Base-by-base conservation (phyloP, 2,113 vertebrate genomes). In the Tupaia tana region DNA sequence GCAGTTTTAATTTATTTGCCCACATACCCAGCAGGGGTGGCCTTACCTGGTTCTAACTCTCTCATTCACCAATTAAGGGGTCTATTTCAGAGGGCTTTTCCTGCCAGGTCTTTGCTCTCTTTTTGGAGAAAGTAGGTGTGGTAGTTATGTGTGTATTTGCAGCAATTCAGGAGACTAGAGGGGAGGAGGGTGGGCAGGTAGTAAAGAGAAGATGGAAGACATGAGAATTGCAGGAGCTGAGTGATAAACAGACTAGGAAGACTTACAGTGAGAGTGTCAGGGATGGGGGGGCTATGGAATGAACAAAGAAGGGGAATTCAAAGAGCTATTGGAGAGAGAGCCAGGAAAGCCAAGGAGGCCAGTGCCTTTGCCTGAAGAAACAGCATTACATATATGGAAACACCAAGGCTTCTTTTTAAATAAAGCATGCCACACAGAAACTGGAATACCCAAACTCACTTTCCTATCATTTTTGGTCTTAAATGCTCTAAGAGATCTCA, bases 391-490 rank as follows among this genome's bases (percentile, higher is more conserved):
- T 43, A 79, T 90, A 88, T 54, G 84, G 31, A 71, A 77, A 66
- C 43, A 85, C 61, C 61, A 69, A 22, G 24, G 6, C n/a, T 81
- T 63, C 85, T 67, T 67, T 77, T 95, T 25, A 77, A 93, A 79
- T 74, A 66, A 9, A 67, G 63, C 24, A 43, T 83, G 77, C 74
- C 74, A 66, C 31, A 27, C 22, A 94, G 89, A 81, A 66, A 64
- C 75, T 58, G 16, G 16, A 77, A 16, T 61, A 34, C 25, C 34
- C 66, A 74, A 63, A 94, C 58, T 91, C n/a, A 43, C 31, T 89
- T 81, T 95, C 25, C 66, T 94, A 16, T 77, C 61, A 59, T 61
- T 83, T 94, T 85, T 54, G 67, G 18, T 92, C 29, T 84, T 91
- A 25, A 31, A 82, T 73, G 92, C 63, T 89, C 56, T 69, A 34